A percentile compares a stretch with the other conserved stretches of the same genome.
phyloP scores from a whole-genome alignment of 1,140 invertebrate species.

The Scaptomyza graminum region DNA sequence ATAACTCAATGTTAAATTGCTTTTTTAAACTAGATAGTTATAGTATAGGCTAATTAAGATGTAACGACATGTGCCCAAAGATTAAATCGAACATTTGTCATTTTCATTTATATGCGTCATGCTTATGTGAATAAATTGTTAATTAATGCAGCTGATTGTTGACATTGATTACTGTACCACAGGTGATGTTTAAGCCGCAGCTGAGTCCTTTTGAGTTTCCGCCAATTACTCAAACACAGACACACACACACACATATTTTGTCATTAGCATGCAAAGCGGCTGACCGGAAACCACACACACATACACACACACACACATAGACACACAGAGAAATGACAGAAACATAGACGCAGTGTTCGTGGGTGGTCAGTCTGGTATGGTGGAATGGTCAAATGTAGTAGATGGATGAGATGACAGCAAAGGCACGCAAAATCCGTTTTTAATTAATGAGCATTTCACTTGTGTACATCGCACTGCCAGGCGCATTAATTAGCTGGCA shows the following conservation, averaged over 20 bases:
- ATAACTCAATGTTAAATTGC: too few relatives aligned
- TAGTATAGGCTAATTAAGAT: too few relatives aligned
- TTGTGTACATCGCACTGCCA: slow-evolving; percentile 29
- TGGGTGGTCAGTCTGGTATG: not conserved
- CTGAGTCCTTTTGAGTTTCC: not conserved
- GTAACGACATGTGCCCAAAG: too few relatives aligned
- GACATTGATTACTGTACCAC: not conserved
- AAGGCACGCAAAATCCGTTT: slow-evolving; percentile 46
- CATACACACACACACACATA: slow-evolving; percentile 1
- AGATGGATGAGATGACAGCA: slow-evolving; percentile 13
- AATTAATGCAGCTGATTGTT: not conserved
- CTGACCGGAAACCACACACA: not conserved
- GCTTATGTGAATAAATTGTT: too few relatives aligned
- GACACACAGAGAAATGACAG: not conserved
- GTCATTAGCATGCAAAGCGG: not conserved
- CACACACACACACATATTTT: too few relatives aligned
- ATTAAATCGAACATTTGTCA: too few relatives aligned
- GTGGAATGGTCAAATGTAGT: too few relatives aligned
- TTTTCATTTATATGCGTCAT: too few relatives aligned
- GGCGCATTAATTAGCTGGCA: slow-evolving; percentile 54
- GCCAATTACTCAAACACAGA: not conserved
- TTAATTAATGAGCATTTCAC: slow-evolving; percentile 65
- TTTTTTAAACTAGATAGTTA: too few relatives aligned
- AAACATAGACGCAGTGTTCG: not conserved
- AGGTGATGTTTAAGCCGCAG: not conserved